phyloP scores from a whole-genome alignment of 2,113 vertebrate species.

The Gymnobelideus leadbeateri region DNA sequence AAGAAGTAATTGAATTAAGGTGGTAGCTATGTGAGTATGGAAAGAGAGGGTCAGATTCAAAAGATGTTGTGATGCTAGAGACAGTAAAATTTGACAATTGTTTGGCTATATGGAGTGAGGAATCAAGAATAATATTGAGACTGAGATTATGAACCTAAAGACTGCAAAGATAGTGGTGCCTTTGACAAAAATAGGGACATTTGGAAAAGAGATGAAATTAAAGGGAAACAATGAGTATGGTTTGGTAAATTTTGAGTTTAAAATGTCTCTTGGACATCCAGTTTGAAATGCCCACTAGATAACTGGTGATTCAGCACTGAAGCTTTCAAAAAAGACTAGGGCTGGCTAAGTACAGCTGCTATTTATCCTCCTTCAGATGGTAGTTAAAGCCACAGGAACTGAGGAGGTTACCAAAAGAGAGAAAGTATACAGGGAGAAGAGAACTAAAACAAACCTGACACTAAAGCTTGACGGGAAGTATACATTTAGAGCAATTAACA shows the following conservation, averaged over 20 bases:
- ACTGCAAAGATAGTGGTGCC: background rate
- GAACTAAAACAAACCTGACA: background rate
- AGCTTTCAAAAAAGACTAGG: background rate
- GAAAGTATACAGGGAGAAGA: background rate
- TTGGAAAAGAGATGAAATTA: background rate
- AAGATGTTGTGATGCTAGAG: background rate
- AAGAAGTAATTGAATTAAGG: background rate
- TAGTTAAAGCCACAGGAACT: background rate
- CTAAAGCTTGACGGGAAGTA: background rate
- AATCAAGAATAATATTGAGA: background rate
- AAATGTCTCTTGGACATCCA: background rate
- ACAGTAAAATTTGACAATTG: background rate
- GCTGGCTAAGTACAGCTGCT: background rate
- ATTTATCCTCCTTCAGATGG: background rate
- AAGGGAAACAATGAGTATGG: background rate
- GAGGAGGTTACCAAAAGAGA: background rate
- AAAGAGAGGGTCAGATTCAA: background rate
- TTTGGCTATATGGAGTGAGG: background rate
- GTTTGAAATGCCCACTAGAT: background rate
- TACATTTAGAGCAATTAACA: background rate
- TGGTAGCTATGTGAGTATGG: background rate
- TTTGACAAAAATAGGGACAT: background rate
- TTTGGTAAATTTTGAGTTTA: background rate
- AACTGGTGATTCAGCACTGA: background rate
- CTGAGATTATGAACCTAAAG: background rate